Evolutionary conservation across 2,113 vertebrate species (phyloP).

Genomic region (Percopsis transmontana): DNA sequence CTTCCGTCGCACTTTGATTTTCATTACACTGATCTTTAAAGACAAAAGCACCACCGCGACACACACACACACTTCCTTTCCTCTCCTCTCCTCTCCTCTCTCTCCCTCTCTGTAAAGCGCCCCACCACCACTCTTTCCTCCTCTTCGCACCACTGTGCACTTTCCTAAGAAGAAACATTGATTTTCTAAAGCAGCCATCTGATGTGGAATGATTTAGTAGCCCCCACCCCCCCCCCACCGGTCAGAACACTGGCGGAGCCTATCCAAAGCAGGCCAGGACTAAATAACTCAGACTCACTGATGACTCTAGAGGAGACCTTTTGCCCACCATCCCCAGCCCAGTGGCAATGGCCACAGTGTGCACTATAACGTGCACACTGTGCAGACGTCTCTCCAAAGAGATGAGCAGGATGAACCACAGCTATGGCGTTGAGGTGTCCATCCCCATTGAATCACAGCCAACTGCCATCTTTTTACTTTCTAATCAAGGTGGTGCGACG

Average conservation of each 20-base stretch:
- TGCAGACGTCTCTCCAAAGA: conserved; percentile 69
- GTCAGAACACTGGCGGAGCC: conserved; percentile 53
- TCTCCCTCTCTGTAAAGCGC: background rate
- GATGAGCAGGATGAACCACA: conserved; percentile 72
- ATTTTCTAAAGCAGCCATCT: conserved; percentile 64
- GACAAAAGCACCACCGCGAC: conserved; percentile 20
- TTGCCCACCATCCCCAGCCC: conserved; percentile 67
- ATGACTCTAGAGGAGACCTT: conserved; percentile 70
- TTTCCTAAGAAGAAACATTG: conserved; percentile 45
- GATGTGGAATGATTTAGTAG: conserved; percentile 60
- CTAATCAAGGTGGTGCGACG: too few species aligned
- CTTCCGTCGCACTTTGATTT: conserved; percentile 33
- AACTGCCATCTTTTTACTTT: conserved; percentile 66
- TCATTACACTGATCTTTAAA: conserved; percentile 52
- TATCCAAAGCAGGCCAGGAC: conserved; percentile 51
- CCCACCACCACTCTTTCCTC: conserved; percentile 6
- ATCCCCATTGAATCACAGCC: conserved; percentile 72
- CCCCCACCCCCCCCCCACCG: conserved; percentile 30
- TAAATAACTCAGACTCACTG: conserved; percentile 71
- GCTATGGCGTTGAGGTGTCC: conserved; percentile 66
- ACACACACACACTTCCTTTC: conserved; percentile 2
- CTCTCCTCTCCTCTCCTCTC: too few species aligned
- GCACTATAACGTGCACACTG: conserved; percentile 66
- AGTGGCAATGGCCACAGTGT: conserved; percentile 69
- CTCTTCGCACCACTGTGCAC: conserved; percentile 25